Conservation (phyloP, 1,140 invertebrate species). For the Apis florea region DNA sequence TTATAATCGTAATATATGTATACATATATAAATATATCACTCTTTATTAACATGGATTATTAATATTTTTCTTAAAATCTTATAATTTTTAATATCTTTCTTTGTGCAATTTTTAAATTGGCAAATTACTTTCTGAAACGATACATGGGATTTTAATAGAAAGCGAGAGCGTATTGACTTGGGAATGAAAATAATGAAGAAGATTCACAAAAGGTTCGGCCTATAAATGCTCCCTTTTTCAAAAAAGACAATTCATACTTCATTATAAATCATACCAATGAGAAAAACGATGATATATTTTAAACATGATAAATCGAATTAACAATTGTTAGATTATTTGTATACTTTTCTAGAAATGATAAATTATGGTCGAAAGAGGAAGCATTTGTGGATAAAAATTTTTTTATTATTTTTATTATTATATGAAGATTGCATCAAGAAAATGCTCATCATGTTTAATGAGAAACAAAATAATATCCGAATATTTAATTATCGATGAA, state of each 20-base stretch:
- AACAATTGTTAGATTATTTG: not conserved
- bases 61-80: not conserved
- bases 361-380: not conserved
- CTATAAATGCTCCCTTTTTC: conserved; percentile 5
- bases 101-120: not conserved
- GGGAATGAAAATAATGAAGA: not conserved
- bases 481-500: not conserved
- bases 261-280: not conserved
- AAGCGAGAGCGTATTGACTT: not conserved
- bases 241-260: not conserved
- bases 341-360: not conserved
- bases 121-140: not conserved
- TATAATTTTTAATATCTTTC: not conserved
- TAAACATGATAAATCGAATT: not conserved
- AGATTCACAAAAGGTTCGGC: not conserved
- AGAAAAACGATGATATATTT: not conserved
- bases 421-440: conserved; percentile 5
- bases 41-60: not conserved
- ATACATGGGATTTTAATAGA: not conserved
- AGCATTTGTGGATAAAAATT: not conserved
- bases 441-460: not conserved
- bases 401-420: conserved; percentile 16
- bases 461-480: not conserved
- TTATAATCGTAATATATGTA: not conserved
- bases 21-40: too few relatives aligned